Base-by-base conservation (phyloP, 2,113 vertebrate species). In the Eira barbara region DNA sequence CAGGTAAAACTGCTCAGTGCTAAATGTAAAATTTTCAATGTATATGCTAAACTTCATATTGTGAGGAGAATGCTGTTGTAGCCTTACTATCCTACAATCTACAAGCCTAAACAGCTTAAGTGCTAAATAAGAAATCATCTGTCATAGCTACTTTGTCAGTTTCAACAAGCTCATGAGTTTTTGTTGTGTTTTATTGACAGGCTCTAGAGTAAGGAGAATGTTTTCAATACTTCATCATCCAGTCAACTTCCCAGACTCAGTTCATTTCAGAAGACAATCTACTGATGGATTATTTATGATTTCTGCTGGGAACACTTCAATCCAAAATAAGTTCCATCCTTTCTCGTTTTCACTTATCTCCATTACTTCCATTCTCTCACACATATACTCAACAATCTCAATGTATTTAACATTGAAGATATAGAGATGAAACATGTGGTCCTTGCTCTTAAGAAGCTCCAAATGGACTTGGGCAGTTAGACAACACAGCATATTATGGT, bases 101-200 rank as follows among this genome's bases (percentile, higher is more conserved):
- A 61, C 23, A 94, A 80, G 13, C 34, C 34, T 36, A 89, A 94
- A 81, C 91, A 86, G 34, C 39, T 83, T 86, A 47, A 42, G 65
- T 61, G 83, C 79, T 94, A 96, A 95, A 96, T 89, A 73, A 89
- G 91, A 96, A 95, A 20, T 88, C 27, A 89, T 65, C 36, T 86
- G 13, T 74, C 31, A 49, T 12, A 83, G 42, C 31, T 95, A 57
- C 49, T 92, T 88, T 42, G 87, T 69, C 61, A 71, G 49, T 92
- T 97, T 87, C 83, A 83, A 84, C 29, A 87, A 45, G 61, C 47
- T 95, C 88, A 47, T 82, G n/a, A 73, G 23, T 34, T 84, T 96
- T 59, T 94, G 47, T 20, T 52, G 9, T 57, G 36, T 94, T 96
- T 95, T 83, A 90, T 67, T 39, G 85, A 61, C n/a, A 85, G 76